These are phyloP conservation scores for Lytechinus variegatus DNA, from an alignment of 35 echinoderm and acorn worm species.

Conservation along the genomic window DNA sequence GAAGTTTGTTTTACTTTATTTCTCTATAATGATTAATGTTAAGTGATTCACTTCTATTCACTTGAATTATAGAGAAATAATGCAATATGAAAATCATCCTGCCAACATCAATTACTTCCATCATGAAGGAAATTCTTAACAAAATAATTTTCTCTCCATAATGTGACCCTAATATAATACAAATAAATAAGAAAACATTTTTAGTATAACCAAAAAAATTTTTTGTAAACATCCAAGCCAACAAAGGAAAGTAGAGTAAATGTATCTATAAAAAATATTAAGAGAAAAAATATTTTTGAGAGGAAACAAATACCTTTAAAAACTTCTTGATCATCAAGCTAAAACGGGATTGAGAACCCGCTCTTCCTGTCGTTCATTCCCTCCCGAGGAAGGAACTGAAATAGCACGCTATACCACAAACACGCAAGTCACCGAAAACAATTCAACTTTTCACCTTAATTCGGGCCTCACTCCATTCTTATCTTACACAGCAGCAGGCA, in stretches of 20 bases:
- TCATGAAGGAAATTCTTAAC: no score
- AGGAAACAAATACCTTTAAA: background rate
- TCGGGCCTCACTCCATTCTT: constrained; percentile 9
- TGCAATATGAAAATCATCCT: no score
- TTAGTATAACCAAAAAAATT: no score
- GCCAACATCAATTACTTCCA: no score
- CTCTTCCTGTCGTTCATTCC: background rate
- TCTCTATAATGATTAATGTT: no score
- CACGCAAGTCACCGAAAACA: background rate
- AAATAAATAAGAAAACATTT: no score
- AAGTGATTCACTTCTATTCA: no score
- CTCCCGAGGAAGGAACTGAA: background rate
- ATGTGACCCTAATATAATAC: no score
- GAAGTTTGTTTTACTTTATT: no score
- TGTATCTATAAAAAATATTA: no score
- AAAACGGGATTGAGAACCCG: background rate
- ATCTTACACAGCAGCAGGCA: constrained; percentile 16
- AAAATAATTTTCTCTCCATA: no score
- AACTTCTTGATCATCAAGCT: background rate
- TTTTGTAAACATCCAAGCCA: background rate
- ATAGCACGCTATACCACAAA: background rate
- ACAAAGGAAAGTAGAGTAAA: background rate
- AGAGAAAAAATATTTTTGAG: background rate
- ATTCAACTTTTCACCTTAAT: background rate
- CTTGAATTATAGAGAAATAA: background rate